Base-by-base conservation (phyloP, 2,888 invertebrate species). In the Dynastes hyllus region DNA sequence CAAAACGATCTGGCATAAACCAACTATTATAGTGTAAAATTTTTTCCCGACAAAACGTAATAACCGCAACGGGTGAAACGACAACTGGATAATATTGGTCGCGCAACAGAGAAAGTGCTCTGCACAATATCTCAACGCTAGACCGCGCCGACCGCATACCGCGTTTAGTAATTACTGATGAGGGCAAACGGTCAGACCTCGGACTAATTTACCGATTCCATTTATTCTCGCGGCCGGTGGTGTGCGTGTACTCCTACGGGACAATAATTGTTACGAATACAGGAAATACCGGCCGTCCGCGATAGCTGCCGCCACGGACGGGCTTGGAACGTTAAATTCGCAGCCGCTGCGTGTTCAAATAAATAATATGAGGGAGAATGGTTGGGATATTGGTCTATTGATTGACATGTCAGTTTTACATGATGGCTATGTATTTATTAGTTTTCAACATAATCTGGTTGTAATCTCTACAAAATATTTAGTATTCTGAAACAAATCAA, bases 131-230 rank as follows among this genome's bases (percentile, higher is more conserved):
- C 73, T 73, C 73, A 40, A 73, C 73, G 40, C 58, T 58, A 73
- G 40, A 55, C 58, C 73, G 22, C 53, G 29, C 4, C 58, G 22
- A 73, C 73, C 73, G 40, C 73, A 61, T 71, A 73, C 73, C 58
- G 40, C 73, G 73, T 73, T 58, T 40, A 32, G 73, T 73, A 73
- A 73, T 73, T 73, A 73, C 73, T 73, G 73, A 73, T 73, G 73
- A 40, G 71, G 73, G 73, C 73, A 58, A 58, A 58, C 58, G 73
- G 73, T 73, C 58, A 40, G 61, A 73, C 73, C 73, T 73, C 73
- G 58, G 45, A 73, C 73, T 73, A 73, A 73, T 73, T 73, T 73
- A 73, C 58, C 58, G 73, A 61, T 73, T 73, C 73, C 73, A 73
- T 58, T 73, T 73, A 40, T 40, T 73, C 58, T 58, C 37, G 58